Evolutionary conservation across 2,113 vertebrate genomes (phyloP), one percentile per base, ranked within the genome.

Genomic region (Aphyosemion australe): DNA sequence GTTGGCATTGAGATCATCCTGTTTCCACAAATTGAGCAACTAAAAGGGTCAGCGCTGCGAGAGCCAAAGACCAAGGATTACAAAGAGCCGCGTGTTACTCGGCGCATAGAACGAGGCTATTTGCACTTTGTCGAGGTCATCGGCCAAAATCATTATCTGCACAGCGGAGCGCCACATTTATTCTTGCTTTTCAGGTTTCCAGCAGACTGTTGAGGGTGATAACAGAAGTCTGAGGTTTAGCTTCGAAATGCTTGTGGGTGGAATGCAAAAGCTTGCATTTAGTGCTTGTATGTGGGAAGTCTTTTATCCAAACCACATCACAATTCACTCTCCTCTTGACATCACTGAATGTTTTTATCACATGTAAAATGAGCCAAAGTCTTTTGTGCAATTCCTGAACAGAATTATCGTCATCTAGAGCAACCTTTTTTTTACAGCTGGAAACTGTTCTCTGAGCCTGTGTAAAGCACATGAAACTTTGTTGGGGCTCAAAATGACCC

Each of bases 11-110:
- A 65, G 62, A 75, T 69, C 2, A 46, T 67, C 72, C 68, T 76
- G 60, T 65, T 77, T 76, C 71, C 59, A 73, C 52, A 74, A 72
- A 79, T 65, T 78, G 78, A 87, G 71, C 61, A 66, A 76, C 69
- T 80, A 74, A 84, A 79, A 85, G 51, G 66, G 78, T 77, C 78
- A 81, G 49, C 6, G 42, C 46, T 65, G 65, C 51, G 59, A 37
- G 54, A 72, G 45, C 49, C 64, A 50, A 56, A 77, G 64, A 76
- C 66, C 45, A 65, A 62, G 73, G 51, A 60, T 53, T 62, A 42
- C 61, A 73, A 58, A 62, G 70, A 60, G 73, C 76, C 65, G 6
- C 48, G 42, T 57, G 78, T 68, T 58, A 18, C 0, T n/a, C 56
- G 15, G 42, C 52, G 20, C 70, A 70, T 65, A 67, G 61, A 83